Conservation (phyloP, 2,113 vertebrate species). For the Panthera leo region DNA sequence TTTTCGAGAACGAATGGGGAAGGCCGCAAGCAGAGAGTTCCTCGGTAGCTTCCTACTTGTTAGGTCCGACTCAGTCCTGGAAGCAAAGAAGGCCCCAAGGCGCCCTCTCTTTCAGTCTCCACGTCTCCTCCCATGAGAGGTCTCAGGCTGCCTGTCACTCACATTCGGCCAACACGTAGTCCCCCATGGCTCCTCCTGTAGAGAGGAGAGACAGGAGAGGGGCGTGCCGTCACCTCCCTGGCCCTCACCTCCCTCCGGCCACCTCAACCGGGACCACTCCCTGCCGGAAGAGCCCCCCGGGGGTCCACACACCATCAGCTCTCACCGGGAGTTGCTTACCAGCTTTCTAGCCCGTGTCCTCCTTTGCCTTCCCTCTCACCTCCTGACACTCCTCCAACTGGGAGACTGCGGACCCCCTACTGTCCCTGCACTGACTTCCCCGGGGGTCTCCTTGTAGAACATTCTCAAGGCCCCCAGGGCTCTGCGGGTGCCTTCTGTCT, state of each 20-base stretch:
- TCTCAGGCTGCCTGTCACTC: neutral
- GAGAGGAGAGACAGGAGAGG: neutral
- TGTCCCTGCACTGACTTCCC: neutral
- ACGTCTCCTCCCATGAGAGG: neutral
- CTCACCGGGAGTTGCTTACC: neutral
- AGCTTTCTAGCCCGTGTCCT: neutral
- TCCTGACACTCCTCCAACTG: neutral
- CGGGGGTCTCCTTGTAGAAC: no score
- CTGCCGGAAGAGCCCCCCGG: no score
- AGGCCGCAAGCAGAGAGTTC: neutral
- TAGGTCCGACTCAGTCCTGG: neutral
- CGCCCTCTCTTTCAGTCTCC: neutral
- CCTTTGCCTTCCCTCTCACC: neutral
- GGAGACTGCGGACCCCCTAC: neutral
- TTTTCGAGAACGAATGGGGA: neutral
- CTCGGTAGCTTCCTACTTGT: neutral
- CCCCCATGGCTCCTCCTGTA: constrained; percentile 34
- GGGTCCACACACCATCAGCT: no score
- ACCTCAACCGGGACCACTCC: no score
- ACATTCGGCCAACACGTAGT: constrained; percentile 46
- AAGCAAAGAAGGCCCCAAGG: neutral
- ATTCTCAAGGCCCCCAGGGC: neutral
- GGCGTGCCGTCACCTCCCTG: no score
- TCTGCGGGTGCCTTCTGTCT: neutral
- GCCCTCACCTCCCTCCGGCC: neutral